phyloP scores from a whole-genome alignment of 2,888 invertebrate genomes.

The Chloroclysta siterata region DNA sequence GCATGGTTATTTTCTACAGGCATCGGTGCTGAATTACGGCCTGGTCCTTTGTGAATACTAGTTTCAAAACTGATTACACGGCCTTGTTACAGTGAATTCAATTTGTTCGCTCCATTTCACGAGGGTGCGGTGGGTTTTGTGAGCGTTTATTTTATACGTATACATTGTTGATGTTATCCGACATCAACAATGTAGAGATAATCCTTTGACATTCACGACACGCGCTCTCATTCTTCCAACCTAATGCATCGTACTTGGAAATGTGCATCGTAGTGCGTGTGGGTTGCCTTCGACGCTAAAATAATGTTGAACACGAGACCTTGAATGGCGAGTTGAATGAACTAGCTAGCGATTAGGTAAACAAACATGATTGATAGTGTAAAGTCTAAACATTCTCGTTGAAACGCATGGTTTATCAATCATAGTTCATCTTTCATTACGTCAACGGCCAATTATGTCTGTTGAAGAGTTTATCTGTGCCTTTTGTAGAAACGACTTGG shows the following conservation, averaged over 20 bases:
- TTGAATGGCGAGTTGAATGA: constrained; percentile 75
- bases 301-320: constrained; percentile 67
- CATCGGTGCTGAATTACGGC: constrained; percentile 30
- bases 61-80: constrained; percentile 59
- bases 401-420: constrained; percentile 57
- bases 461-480: constrained; percentile 46
- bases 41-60: constrained; percentile 52
- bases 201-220: constrained; percentile 73
- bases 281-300: constrained; percentile 68
- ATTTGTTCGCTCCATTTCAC: constrained; percentile 65
- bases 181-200: constrained; percentile 67
- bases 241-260: constrained; percentile 78
- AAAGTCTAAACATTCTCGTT: constrained; percentile 55
- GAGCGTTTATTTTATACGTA: constrained; percentile 61
- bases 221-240: constrained; percentile 76
- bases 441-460: constrained; percentile 44
- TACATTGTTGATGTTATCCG: constrained; percentile 31
- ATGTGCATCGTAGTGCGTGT: constrained; percentile 74
- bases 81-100: constrained; percentile 65
- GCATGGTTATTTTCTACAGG: constrained; percentile 6
- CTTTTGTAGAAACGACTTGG: constrained; percentile 57
- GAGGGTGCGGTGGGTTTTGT: constrained; percentile 64
- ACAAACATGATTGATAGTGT: constrained; percentile 69
- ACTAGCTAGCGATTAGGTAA: constrained; percentile 60
- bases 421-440: constrained; percentile 50